Base-by-base conservation (phyloP, 2,113 vertebrate species). In the Poecile atricapillus region DNA sequence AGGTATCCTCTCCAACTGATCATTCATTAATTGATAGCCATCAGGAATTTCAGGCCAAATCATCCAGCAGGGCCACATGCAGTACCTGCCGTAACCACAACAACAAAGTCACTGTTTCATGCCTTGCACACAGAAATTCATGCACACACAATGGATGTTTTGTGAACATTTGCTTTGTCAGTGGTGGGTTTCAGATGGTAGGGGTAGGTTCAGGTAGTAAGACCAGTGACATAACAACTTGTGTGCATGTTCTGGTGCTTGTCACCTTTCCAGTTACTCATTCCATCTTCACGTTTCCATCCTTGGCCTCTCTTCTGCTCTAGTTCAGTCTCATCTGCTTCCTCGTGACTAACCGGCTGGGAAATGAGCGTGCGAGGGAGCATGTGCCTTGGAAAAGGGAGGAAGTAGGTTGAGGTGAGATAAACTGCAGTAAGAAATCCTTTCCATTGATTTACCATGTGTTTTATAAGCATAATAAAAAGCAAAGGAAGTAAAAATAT, bases 101-200 rank as follows among this genome's bases (percentile, higher is more conserved):
- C 1, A 58, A 10, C 23, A 75, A 43, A 69, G 7, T 39, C 23
- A 59, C 9, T 3, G 7, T 43, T 92, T 79, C 11, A 19, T 31
- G 25, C 2, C 28, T 2, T 2, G 6, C 5, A 14, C 9, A 33
- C n/a, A 69, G 44, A 64, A 86, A 50, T 68, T 44, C 15, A 13
- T 12, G 19, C 7, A 14, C 14, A 24, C 13, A 24, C 8, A 33
- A 7, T 24, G 10, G 33, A 41, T 0, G 0, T 46, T 69, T 60
- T 22, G 6, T 30, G 12, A n/a, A 44, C 0, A 0, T 55, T 50
- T 56, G 10, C n/a, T 74, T 52, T 62, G 50, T 14, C n/a, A 60
- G 13, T 16, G 19, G 22, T 7, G 37, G 9, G 8, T 74, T 28
- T 75, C 60, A 50, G 46, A 79, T n/a, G 25, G 5, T 3, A 33